Evolutionary conservation across 2,888 invertebrate genomes (phyloP).

Genomic region (Chaetoderma sp.): DNA sequence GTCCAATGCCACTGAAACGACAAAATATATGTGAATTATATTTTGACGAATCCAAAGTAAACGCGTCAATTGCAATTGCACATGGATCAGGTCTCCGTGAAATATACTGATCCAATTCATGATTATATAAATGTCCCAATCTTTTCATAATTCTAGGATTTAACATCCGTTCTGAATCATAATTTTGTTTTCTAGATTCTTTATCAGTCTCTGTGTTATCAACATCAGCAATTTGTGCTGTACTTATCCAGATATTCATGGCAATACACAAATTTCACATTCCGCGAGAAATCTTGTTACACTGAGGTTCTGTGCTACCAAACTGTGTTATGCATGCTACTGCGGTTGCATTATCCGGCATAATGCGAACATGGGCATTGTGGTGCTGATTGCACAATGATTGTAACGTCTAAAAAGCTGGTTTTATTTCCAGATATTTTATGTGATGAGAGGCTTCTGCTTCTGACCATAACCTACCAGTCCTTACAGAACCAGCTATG

Average conservation of each 20-base stretch:
- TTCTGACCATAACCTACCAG: neutral
- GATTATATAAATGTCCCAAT: neutral
- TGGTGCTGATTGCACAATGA: neutral
- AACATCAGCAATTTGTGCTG: conserved; percentile 14
- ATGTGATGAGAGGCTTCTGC: conserved; percentile 3
- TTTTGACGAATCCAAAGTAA: too few relatives aligned
- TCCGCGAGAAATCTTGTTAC: conserved; percentile 7
- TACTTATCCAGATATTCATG: conserved; percentile 16
- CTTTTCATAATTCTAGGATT: neutral
- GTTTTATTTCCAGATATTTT: conserved; percentile 7
- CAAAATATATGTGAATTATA: too few relatives aligned
- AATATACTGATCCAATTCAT: neutral
- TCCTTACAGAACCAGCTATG: neutral
- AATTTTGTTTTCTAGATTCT: neutral
- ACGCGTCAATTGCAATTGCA: neutral
- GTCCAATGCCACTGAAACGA: too few relatives aligned
- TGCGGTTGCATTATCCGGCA: conserved; percentile 15
- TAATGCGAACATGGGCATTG: conserved; percentile 6
- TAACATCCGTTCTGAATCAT: neutral
- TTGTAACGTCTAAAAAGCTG: neutral
- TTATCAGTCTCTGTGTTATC: conserved; percentile 4
- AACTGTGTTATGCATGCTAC: conserved; percentile 17
- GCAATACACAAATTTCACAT: conserved; percentile 15
- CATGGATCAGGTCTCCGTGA: neutral
- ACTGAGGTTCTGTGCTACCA: conserved; percentile 4